Percentiles rank a stretch among this genome's conserved stretches.
Conservation (phyloP, 2,113 vertebrate species). For the Halichoeres trimaculatus region DNA sequence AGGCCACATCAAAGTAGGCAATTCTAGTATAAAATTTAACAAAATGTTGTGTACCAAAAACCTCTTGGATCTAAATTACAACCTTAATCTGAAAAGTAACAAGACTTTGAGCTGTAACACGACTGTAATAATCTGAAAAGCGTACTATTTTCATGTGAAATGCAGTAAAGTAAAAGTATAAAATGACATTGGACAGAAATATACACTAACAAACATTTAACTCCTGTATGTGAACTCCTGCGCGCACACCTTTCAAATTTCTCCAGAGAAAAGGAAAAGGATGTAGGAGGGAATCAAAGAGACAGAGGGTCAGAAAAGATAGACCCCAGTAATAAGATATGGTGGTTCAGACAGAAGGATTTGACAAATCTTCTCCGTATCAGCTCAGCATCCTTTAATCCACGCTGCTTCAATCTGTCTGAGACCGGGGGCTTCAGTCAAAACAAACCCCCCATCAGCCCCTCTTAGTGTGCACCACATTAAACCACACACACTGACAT, state of each 20-base stretch:
- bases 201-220: no score
- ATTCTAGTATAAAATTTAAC: no score
- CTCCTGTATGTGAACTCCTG: neutral
- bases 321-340: conserved; percentile 54
- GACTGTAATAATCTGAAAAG: neutral
- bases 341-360: conserved; percentile 66
- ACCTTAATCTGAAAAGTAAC: no score
- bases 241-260: neutral
- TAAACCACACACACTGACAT: conserved; percentile 4
- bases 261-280: neutral
- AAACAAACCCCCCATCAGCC: conserved; percentile 28
- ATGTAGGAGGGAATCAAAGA: conserved; percentile 21
- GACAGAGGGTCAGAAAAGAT: conserved; percentile 29
- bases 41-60: no score
- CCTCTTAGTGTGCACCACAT: neutral
- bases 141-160: neutral
- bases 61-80: no score
- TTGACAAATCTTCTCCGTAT: conserved; percentile 72
- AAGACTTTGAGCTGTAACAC: no score
- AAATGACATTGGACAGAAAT: no score
- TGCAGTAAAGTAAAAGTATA: neutral
- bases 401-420: conserved; percentile 70
- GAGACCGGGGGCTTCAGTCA: conserved; percentile 44
- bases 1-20: no score
- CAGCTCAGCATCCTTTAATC: conserved; percentile 72